phyloP scores from a whole-genome alignment of 2,113 vertebrate genomes.

The Heterochromis multidens region DNA sequence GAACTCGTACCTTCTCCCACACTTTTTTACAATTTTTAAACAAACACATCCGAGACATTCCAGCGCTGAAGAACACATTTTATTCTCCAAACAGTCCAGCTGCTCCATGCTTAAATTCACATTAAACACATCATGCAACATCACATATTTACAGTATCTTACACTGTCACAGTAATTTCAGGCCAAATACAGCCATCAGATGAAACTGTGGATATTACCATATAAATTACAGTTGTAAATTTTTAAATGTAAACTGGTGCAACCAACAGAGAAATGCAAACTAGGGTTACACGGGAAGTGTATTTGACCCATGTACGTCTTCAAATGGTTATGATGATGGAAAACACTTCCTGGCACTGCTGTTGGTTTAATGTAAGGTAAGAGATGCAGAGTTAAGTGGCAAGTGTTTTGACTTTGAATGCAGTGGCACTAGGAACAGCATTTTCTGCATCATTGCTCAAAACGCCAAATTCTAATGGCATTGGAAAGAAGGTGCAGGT shows the following conservation, averaged over 20 bases:
- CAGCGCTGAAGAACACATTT: background rate
- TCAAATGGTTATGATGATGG: background rate
- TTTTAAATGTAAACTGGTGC: conserved; percentile 12
- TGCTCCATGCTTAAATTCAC: conserved; percentile 15
- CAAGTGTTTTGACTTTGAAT: background rate
- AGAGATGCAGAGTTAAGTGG: background rate
- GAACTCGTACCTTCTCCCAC: background rate
- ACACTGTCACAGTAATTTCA: background rate
- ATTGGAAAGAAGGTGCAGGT: background rate
- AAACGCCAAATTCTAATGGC: background rate
- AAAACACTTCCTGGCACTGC: background rate
- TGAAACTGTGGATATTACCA: background rate
- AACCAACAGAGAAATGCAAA: background rate
- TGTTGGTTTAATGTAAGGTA: background rate
- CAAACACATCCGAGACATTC: background rate
- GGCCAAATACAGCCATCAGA: background rate
- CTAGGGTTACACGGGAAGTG: background rate
- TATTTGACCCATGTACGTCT: background rate
- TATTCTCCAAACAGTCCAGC: conserved; percentile 57
- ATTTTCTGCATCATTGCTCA: background rate
- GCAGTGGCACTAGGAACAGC: background rate
- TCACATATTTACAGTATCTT: conserved; percentile 21
- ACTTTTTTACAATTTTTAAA: too few species aligned
- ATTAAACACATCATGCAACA: background rate
- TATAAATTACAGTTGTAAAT: background rate